Evolutionary conservation across 2,797 vertebrate genomes (phyloP).

Genomic region (Phoxinus dragarum): DNA sequence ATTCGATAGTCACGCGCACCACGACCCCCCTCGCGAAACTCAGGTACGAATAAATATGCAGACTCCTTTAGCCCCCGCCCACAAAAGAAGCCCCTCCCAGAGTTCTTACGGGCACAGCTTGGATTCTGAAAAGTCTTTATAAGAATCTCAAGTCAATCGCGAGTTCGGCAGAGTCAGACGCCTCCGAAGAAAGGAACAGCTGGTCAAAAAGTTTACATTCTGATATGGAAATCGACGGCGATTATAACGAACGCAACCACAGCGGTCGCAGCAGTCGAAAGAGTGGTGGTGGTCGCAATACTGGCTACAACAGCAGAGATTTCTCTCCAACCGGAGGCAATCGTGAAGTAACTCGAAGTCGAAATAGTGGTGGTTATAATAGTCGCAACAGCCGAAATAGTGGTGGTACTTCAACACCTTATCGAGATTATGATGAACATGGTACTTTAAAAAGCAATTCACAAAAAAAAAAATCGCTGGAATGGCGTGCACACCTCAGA

Average conservation of each 20-base stretch:
- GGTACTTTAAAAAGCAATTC: slow-evolving; percentile 34
- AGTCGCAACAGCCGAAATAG: slow-evolving; percentile 50
- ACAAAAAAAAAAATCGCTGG: slow-evolving; percentile 36
- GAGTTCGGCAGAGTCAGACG: slow-evolving; percentile 66
- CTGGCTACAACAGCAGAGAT: slow-evolving; percentile 69
- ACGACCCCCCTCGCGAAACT: slow-evolving; percentile 66
- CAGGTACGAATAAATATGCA: slow-evolving; percentile 62
- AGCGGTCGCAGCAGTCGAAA: slow-evolving; percentile 49
- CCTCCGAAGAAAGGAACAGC: slow-evolving; percentile 60
- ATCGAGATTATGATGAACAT: slow-evolving; percentile 42
- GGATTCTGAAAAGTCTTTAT: slow-evolving; percentile 80
- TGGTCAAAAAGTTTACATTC: slow-evolving; percentile 59
- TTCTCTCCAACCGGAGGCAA: slow-evolving; percentile 70
- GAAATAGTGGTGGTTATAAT: slow-evolving; percentile 38
- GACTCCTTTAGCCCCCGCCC: slow-evolving; percentile 61
- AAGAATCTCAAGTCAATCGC: slow-evolving; percentile 79
- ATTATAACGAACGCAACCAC: slow-evolving; percentile 26
- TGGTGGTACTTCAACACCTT: slow-evolving; percentile 43
- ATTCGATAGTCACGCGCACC: slow-evolving; percentile 63
- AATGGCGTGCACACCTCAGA: slow-evolving; percentile 41
- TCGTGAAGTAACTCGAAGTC: slow-evolving; percentile 55
- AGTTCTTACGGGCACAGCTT: slow-evolving; percentile 76
- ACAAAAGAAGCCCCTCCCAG: slow-evolving; percentile 70
- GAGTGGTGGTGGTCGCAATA: slow-evolving; percentile 62
- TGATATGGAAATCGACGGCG: slow-evolving; percentile 35